Conservation (phyloP, 2,113 vertebrate species). For the Psilopogon haemacephalus region DNA sequence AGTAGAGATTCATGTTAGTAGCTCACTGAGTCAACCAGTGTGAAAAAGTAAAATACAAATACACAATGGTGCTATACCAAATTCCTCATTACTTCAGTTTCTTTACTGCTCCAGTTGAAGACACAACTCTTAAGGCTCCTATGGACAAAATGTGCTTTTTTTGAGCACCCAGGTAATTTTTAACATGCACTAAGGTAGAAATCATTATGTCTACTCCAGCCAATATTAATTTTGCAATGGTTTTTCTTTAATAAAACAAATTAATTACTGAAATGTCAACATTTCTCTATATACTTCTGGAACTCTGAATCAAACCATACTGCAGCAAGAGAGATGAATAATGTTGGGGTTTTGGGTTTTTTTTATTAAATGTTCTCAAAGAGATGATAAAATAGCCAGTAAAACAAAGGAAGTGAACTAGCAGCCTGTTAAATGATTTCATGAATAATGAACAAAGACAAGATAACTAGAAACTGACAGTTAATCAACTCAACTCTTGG, state of each 20-base stretch:
- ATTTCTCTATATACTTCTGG: background rate
- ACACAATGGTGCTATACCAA: background rate
- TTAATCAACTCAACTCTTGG: fast-evolving
- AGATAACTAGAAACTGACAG: background rate
- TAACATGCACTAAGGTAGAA: background rate
- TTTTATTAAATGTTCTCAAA: background rate
- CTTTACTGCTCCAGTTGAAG: background rate
- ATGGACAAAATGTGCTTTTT: background rate
- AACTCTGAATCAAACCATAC: background rate
- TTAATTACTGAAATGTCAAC: background rate
- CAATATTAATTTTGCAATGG: background rate
- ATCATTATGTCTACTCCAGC: background rate
- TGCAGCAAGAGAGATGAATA: background rate
- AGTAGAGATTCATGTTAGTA: background rate
- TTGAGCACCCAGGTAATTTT: background rate
- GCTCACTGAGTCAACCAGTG: background rate
- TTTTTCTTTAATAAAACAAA: background rate
- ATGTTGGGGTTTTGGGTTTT: too few species aligned
- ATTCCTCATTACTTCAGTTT: background rate
- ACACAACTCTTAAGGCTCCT: background rate
- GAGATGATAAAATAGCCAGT: background rate
- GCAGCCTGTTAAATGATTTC: background rate
- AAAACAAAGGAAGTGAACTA: background rate
- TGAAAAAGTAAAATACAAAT: background rate
- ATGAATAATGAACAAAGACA: background rate